Conservation (phyloP, 1,140 invertebrate species). For the Ceratina japonica region DNA sequence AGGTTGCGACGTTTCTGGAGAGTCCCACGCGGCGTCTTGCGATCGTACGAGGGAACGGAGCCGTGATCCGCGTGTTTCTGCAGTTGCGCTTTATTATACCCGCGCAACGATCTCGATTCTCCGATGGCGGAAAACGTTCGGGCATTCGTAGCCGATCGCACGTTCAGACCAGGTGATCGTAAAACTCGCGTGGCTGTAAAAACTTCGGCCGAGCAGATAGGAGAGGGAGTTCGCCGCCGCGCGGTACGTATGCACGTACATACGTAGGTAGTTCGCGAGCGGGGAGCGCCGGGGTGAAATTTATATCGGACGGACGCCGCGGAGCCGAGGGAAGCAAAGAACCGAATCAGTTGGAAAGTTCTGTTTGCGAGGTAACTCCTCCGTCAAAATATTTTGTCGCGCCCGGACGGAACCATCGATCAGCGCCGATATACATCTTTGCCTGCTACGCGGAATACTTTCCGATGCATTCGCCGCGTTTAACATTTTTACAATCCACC, state of each 20-base stretch:
- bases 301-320: conserved; percentile 20
- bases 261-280: conserved; percentile 1
- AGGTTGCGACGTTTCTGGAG: no score
- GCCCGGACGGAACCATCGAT: conserved; percentile 18
- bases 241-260: no score
- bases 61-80: no score
- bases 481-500: no score
- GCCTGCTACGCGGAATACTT: no score
- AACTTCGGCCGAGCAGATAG: conserved; percentile 16
- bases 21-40: no score
- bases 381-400: conserved; percentile 36
- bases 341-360: conserved; percentile 22
- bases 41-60: no score
- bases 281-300: conserved; percentile 27
- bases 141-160: conserved; percentile 9
- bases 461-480: no score
- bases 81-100: conserved; percentile 8
- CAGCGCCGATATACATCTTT: not conserved
- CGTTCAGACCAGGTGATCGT: conserved; percentile 10
- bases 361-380: conserved; percentile 26
- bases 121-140: not conserved
- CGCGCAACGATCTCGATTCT: conserved; percentile 6
- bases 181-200: conserved; percentile 48
- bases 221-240: not conserved
- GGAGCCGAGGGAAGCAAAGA: no score